A percentile compares a stretch with the other conserved stretches of the same genome.
phyloP scores from a whole-genome alignment of 2,113 vertebrate species.

The Himantopus leucocephalus region DNA sequence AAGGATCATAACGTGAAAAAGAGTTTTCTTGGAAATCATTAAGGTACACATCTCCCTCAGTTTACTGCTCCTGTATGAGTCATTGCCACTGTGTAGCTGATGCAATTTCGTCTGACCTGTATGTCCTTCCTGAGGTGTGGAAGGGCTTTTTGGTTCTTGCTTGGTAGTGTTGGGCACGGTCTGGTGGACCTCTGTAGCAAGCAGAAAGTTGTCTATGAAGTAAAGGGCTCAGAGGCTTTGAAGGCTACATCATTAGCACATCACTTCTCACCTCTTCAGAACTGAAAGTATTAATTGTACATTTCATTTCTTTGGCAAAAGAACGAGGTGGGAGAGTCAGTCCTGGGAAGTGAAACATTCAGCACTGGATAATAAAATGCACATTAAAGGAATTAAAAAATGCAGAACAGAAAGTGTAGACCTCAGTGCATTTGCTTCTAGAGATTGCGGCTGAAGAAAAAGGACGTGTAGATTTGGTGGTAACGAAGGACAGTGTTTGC shows the following conservation, averaged over 20 bases:
- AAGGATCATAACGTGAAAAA: not conserved
- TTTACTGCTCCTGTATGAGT: not conserved
- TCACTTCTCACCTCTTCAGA: not conserved
- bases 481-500: fast-evolving
- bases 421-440: not conserved
- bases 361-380: not conserved
- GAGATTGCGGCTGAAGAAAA: not conserved
- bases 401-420: not conserved
- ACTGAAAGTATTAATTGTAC: not conserved
- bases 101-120: not conserved
- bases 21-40: not conserved
- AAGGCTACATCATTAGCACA: not conserved
- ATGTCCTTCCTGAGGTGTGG: not conserved
- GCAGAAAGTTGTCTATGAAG: not conserved
- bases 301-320: not conserved
- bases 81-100: not conserved
- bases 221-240: not conserved
- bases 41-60: not conserved
- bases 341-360: not conserved
- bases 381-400: not conserved
- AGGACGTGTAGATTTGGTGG: not conserved
- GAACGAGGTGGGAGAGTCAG: not conserved
- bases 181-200: not conserved
- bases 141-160: not conserved
- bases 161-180: not conserved